These are phyloP conservation scores for Pelodytes ibericus DNA, from an alignment of 2,797 vertebrate species.

Conservation along the genomic window DNA sequence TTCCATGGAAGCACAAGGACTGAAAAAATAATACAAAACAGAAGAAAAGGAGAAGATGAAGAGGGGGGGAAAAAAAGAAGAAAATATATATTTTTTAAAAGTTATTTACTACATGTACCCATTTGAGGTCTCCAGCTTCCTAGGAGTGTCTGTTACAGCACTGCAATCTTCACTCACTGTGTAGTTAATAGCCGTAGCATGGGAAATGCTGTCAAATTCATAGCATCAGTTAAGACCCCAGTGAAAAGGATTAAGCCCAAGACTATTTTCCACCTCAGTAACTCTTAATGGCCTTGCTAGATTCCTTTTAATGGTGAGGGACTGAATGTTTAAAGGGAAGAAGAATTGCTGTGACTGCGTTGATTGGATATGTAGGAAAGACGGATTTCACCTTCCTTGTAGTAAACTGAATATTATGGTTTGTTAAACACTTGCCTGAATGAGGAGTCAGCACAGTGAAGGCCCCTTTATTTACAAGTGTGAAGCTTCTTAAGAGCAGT, in stretches of 20 bases:
- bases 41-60: conserved; percentile 10
- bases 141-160: conserved; percentile 29
- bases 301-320: conserved; percentile 62
- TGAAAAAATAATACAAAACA: background rate
- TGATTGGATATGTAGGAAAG: conserved; percentile 53
- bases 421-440: conserved; percentile 41
- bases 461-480: conserved; percentile 15
- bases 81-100: conserved; percentile 13
- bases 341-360: conserved; percentile 54
- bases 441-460: background rate
- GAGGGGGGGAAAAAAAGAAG: conserved; percentile 17
- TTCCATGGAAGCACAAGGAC: background rate
- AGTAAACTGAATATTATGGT: conserved; percentile 50
- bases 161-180: conserved; percentile 56
- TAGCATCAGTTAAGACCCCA: conserved; percentile 59
- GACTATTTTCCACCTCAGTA: conserved; percentile 72
- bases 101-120: conserved; percentile 19
- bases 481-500: background rate
- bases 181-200: conserved; percentile 64
- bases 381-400: conserved; percentile 51
- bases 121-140: conserved; percentile 1
- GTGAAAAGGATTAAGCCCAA: conserved; percentile 66
- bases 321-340: conserved; percentile 56
- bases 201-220: conserved; percentile 61
- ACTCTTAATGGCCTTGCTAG: conserved; percentile 71